Evolutionary conservation across 2,888 invertebrate species (phyloP).

Genomic region (Suillia variegata): DNA sequence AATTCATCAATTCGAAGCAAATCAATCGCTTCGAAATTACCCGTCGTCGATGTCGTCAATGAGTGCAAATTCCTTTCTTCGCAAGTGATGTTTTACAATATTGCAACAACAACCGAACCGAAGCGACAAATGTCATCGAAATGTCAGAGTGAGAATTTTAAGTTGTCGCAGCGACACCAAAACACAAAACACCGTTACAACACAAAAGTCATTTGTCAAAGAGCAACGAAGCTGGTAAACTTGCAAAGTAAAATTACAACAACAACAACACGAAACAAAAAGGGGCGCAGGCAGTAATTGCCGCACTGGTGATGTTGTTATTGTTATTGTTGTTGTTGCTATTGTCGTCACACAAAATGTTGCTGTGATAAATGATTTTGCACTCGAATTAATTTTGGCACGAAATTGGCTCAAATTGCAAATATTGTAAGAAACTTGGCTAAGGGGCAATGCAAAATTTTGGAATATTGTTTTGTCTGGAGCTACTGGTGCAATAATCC

Average conservation of each 20-base stretch:
- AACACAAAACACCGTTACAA: neutral
- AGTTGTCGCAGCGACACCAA: slow-evolving; percentile 1
- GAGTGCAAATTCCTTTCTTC: slow-evolving; percentile 3
- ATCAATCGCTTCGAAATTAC: slow-evolving; percentile 41
- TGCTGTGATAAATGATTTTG: neutral
- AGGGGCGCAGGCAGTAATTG: neutral
- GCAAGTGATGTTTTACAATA: slow-evolving; percentile 13
- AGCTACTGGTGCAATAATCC: no score
- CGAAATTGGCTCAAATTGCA: neutral
- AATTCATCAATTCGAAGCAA: slow-evolving; percentile 35
- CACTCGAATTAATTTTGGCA: neutral
- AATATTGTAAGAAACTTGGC: no score
- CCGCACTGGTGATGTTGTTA: neutral
- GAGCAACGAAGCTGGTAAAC: neutral
- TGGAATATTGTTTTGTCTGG: no score
- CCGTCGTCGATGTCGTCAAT: no score
- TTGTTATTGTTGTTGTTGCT: neutral
- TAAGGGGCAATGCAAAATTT: no score
- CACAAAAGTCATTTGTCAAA: slow-evolving; percentile 10
- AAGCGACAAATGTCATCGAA: slow-evolving; percentile 6
- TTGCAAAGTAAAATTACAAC: neutral
- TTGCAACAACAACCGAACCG: neutral
- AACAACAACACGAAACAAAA: no score
- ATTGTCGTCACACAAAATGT: no score
- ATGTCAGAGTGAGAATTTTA: neutral